These are phyloP conservation scores for Epizoanthus illoricatus DNA, from an alignment of 92 coral and sea anemone species.

Conservation along the genomic window DNA sequence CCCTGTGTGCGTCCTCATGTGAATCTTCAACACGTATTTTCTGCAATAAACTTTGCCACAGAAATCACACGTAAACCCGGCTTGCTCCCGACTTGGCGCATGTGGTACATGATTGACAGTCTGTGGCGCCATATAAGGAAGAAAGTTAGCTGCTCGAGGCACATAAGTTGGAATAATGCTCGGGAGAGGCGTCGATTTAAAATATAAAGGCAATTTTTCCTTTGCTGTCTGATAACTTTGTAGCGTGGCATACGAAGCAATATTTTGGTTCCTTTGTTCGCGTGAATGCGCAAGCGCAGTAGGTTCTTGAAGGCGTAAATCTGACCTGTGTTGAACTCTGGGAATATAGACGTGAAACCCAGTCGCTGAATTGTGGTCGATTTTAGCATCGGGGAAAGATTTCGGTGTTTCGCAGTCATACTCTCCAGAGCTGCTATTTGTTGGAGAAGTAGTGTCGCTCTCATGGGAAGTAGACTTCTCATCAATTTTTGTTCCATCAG, in stretches of 20 bases:
- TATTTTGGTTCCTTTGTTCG: slow-evolving; percentile 1
- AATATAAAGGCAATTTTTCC: slow-evolving; percentile 34
- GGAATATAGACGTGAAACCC: neutral
- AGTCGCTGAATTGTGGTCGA: neutral
- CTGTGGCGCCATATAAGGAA: slow-evolving; percentile 52
- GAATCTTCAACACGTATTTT: slow-evolving; percentile 93
- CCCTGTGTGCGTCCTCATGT: slow-evolving; percentile 99
- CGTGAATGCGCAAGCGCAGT: neutral
- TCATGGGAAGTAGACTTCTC: neutral
- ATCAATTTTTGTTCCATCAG: neutral
- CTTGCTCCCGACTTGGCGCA: slow-evolving; percentile 54
- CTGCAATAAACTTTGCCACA: slow-evolving; percentile 99
- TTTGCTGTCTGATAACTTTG: slow-evolving; percentile 28
- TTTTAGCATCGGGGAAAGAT: neutral
- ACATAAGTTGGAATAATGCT: slow-evolving; percentile 55
- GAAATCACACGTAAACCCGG: slow-evolving; percentile 94
- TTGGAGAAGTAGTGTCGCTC: neutral
- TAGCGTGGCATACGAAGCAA: slow-evolving; percentile 20
- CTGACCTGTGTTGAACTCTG: neutral
- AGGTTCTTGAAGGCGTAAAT: neutral
- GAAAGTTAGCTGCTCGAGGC: slow-evolving; percentile 39
- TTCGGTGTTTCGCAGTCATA: neutral
- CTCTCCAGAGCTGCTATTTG: neutral
- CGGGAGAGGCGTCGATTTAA: slow-evolving; percentile 47
- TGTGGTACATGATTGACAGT: slow-evolving; percentile 44